Evolutionary conservation across 92 coral and sea anemone species (phyloP).

Genomic region (Palythoa grandiflora): DNA sequence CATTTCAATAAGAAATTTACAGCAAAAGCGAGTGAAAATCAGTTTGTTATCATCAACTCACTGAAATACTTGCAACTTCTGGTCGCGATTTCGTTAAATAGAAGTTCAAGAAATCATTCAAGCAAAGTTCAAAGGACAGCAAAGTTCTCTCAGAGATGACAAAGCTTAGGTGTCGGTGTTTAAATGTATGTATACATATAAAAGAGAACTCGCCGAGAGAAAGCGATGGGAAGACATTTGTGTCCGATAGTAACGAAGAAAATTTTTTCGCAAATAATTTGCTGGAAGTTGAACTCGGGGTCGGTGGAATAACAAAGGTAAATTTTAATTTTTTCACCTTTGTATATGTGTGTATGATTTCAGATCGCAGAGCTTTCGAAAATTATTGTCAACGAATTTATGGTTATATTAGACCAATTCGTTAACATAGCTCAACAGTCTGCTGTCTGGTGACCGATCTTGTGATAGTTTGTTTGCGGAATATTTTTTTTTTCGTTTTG

Average conservation of each 20-base stretch:
- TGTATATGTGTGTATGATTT: too few relatives aligned
- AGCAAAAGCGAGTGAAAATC: not conserved
- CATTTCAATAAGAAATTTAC: not conserved
- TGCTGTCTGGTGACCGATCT: not conserved
- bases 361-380: not conserved
- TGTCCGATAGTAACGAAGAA: constrained; percentile 59
- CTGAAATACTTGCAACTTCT: not conserved
- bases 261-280: constrained; percentile 79
- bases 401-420: not conserved
- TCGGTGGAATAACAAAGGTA: constrained; percentile 98
- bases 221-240: constrained; percentile 79
- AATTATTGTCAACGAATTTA: not conserved
- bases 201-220: constrained; percentile 77
- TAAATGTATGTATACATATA: constrained; percentile 83
- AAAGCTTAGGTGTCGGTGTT: constrained; percentile 81
- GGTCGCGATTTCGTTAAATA: not conserved
- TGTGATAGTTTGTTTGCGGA: not conserved
- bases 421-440: not conserved
- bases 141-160: constrained; percentile 63
- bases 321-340: not conserved
- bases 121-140: not conserved
- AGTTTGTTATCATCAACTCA: not conserved
- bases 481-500: not conserved
- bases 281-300: constrained; percentile 90
- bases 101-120: not conserved